These are phyloP conservation scores for Cepaea nemoralis DNA, from an alignment of 1,140 invertebrate genomes.

Conservation along the genomic window DNA sequence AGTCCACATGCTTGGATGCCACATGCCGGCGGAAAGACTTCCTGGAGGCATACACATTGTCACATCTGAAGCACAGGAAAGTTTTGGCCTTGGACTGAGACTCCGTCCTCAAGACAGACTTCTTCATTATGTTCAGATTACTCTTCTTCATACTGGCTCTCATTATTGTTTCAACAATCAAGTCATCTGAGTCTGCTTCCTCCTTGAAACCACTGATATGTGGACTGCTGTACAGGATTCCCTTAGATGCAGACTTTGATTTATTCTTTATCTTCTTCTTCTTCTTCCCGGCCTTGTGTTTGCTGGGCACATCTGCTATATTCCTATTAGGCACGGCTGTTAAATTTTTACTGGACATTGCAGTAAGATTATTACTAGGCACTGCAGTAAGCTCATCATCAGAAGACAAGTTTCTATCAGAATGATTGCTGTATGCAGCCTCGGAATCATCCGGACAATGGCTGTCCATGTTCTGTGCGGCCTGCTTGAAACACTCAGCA, in stretches of 20 bases:
- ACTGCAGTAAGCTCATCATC: background rate
- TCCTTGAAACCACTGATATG: background rate
- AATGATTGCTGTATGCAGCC: background rate
- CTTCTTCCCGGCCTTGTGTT: background rate
- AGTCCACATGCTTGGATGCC: slow-evolving; percentile 9
- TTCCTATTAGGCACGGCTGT: too few species aligned
- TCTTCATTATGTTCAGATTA: background rate
- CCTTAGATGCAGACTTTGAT: background rate
- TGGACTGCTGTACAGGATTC: slow-evolving; percentile 4
- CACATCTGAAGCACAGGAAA: slow-evolving; percentile 9
- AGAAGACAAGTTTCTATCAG: background rate
- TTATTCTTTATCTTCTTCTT: background rate
- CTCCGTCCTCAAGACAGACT: background rate
- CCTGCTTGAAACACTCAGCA: slow-evolving; percentile 24
- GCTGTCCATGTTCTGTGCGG: background rate
- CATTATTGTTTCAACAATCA: background rate
- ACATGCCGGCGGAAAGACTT: slow-evolving; percentile 24
- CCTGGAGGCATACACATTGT: slow-evolving; percentile 18
- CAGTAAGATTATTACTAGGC: background rate
- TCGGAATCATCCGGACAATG: slow-evolving; percentile 23
- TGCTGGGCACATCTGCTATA: too few species aligned
- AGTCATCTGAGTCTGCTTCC: slow-evolving; percentile 14
- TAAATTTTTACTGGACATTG: too few species aligned
- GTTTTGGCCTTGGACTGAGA: background rate
- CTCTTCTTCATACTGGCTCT: background rate